Base-by-base conservation (phyloP, 2,888 invertebrate genomes). In the Ichneumoninae sp. region DNA sequence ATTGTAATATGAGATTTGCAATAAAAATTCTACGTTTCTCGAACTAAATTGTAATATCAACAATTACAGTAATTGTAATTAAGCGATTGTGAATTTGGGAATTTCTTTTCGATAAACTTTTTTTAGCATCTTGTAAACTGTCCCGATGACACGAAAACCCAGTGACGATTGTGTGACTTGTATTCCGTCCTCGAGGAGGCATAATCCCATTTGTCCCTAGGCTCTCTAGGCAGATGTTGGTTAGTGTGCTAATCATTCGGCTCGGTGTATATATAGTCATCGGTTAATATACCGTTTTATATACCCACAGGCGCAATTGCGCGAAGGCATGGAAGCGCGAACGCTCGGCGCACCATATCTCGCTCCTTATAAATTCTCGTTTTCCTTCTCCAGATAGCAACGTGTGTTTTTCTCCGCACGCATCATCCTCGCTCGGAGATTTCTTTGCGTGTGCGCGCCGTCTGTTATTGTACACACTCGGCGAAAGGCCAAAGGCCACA, bases 191-290 rank as follows among this genome's bases (percentile, higher is more conserved):
- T 13, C 8, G 19, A 26, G 30, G 65, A 79, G 63, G 47, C 44
- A 65, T 1, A 60, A 50, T 10, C 16, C 5, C n/a, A 75, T 13
- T 36, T 60, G 50, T 76, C 66, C 52, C 13, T 40, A 71, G 75
- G 36, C 63, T n/a, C 10, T 19, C 57, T 74, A 33, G 70, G 57
- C 69, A 52, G 74, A 89, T 90, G 88, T 89, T 89, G 89, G 88
- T 89, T 89, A 89, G 89, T 89, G 88, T 89, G 89, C 88, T 89
- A 87, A 89, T 89, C 85, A 89, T 88, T 87, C 54, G 71, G 50
- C 77, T 78, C 83, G 44, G 54, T 75, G 79, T 83, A 79, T 82
- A 50, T 50, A 63, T n/a, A 63, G 54, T 40, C 60, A 54, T 19
- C 47, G 71, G 57, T 47, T 81, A 84, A 77, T 81, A 33, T 85